Conservation (phyloP, 2,113 vertebrate species). For the Acrocephalus kingi region DNA sequence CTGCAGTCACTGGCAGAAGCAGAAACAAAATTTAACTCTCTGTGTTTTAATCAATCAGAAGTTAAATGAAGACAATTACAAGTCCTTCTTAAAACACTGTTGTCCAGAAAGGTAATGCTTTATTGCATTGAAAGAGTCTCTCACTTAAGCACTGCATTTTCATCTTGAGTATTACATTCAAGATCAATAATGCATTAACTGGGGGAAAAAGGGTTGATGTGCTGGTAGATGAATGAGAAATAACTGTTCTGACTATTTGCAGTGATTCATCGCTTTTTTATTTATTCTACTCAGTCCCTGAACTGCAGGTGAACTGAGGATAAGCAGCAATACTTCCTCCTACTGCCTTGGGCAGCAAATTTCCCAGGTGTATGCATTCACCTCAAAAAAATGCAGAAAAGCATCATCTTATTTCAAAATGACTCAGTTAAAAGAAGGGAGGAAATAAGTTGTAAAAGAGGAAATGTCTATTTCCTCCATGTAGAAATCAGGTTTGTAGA, state of each 20-base stretch:
- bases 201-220: neutral
- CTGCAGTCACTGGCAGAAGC: neutral
- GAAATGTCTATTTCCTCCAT: neutral
- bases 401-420: neutral
- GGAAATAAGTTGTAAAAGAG: neutral
- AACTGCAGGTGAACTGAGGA: neutral
- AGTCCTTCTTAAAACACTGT: neutral
- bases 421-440: neutral
- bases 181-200: neutral
- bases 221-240: neutral
- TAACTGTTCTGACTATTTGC: neutral
- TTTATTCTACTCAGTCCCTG: neutral
- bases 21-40: neutral
- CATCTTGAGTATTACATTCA: neutral
- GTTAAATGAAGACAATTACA: neutral
- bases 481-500: neutral
- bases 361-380: neutral
- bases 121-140: neutral
- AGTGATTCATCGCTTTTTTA: neutral
- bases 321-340: neutral
- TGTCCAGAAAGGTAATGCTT: neutral
- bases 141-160: neutral
- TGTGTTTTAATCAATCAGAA: neutral
- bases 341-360: neutral
- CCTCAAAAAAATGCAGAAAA: neutral